Evolutionary conservation across 1,140 invertebrate genomes (phyloP), one percentile per base, ranked within the genome.

Genomic region (Drosophila nigromelanica): DNA sequence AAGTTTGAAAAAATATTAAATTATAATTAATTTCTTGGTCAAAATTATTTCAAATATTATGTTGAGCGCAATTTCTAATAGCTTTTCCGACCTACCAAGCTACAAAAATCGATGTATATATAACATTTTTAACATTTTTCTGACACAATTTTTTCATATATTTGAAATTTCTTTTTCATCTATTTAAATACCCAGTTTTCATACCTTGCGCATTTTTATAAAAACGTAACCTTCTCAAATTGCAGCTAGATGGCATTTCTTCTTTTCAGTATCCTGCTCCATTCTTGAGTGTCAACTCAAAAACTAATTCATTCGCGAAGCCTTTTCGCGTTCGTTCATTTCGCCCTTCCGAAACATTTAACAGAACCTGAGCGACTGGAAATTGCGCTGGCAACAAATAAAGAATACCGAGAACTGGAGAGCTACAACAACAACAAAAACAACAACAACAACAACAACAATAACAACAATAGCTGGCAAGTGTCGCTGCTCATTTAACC

Each of bases 401-500:
- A 87, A 81, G 76, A 80, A 87, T 87, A 81, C 82, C 62, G 40
- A 59, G 37, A 60, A 60, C 55, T 60, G 51, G 51, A 15, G 21
- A 56, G 27, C 42, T 48, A 4, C 21, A 69, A 51, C 24, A 59
- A 21, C 37, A 45, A 52, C 64, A 73, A 62, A 51, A 59, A 39
- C 52, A 80, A 27, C 24, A 37, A 21, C 37, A 45, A 52, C 64
- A 73, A 62, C 56, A 59, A 39, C 52, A 80, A 27, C 24, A 37
- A 40, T 51, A 78, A 67, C 43, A 76, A 64, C 59, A 79, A 54
- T 42, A 74, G 66, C 58, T 56, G 14, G 55, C 55, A 80, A 78
- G 82, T 86, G 68, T 72, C 78, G 81, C 78, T 86, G 82, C 82
- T 82, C 83, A 89, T 89, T 83, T 89, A 80, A 89, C 83, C 79